Percentiles rank a stretch among this genome's conserved stretches.
These are phyloP conservation scores for Salpingus planirostris DNA, from an alignment of 2,888 invertebrate species.

Conservation along the genomic window DNA sequence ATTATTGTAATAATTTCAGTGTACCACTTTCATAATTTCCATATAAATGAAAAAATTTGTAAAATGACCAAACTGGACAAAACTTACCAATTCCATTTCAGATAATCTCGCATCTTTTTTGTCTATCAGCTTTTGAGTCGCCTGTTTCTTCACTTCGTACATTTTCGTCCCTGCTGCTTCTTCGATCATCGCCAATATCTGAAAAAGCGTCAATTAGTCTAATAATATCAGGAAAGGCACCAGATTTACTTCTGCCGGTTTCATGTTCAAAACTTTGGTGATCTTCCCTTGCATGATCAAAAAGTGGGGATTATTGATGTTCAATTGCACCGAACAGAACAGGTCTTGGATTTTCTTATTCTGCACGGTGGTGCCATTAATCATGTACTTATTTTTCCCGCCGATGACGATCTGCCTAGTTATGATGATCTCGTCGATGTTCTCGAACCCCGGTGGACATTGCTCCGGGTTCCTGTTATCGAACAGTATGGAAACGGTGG, in stretches of 20 bases:
- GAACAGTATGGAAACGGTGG: conserved; percentile 91
- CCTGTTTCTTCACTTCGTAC: conserved; percentile 90
- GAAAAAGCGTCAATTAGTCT: conserved; percentile 3
- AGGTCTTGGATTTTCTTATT: conserved; percentile 88
- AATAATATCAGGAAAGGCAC: conserved; percentile 1
- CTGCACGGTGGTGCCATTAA: conserved; percentile 86
- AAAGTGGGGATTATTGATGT: conserved; percentile 99
- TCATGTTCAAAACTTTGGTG: conserved; percentile 98
- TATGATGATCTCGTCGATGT: conserved; percentile 83
- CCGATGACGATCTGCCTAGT: conserved; percentile 85
- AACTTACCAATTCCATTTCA: conserved; percentile 68
- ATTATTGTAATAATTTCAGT: conserved; percentile 2
- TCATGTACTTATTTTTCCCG: conserved; percentile 84
- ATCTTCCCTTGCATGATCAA: conserved; percentile 99
- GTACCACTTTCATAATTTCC: too few relatives aligned
- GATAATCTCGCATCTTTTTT: conserved; percentile 86
- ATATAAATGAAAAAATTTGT: too few relatives aligned
- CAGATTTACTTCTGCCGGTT: conserved; percentile 74
- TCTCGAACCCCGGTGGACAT: conserved; percentile 87
- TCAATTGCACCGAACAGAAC: conserved; percentile 93
- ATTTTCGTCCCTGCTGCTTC: conserved; percentile 97
- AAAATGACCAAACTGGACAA: too few relatives aligned
- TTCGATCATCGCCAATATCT: conserved; percentile 95
- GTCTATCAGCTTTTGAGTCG: conserved; percentile 76
- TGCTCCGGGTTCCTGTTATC: conserved; percentile 77